Evolutionary conservation across 2,113 vertebrate species (phyloP).

Genomic region (Paedocypris sp.): DNA sequence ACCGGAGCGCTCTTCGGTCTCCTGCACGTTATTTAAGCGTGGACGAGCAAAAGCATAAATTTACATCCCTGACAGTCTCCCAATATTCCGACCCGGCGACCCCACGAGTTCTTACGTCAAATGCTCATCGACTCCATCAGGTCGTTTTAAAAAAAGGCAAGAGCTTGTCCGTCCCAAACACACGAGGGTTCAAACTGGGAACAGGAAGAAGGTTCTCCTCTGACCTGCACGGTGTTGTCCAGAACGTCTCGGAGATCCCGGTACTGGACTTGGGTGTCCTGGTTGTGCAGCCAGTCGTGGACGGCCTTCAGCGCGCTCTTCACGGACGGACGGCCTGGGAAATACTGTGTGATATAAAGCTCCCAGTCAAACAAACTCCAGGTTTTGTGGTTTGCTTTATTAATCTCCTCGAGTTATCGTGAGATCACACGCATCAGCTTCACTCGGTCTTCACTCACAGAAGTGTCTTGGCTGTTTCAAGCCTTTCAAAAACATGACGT

Average conservation of each 20-base stretch:
- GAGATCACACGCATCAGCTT: too few relatives aligned
- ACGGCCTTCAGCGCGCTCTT: constrained; percentile 63
- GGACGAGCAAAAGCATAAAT: too few relatives aligned
- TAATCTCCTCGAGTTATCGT: too few relatives aligned
- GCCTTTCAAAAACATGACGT: too few relatives aligned
- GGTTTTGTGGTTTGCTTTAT: too few relatives aligned
- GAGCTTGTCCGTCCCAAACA: neutral
- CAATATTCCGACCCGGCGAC: constrained; percentile 27
- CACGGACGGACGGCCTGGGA: constrained; percentile 71
- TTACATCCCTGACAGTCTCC: constrained; percentile 11
- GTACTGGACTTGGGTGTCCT: constrained; percentile 56
- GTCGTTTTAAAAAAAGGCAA: neutral
- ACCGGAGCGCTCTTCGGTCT: too few relatives aligned
- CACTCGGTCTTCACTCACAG: too few relatives aligned
- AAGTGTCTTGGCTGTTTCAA: too few relatives aligned
- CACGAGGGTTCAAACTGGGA: neutral
- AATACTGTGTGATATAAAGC: constrained; percentile 59
- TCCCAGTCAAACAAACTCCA: constrained; percentile 5
- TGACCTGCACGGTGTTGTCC: constrained; percentile 67
- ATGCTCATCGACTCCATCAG: neutral
- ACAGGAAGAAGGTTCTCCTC: constrained; percentile 15
- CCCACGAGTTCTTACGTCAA: neutral
- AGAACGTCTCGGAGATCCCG: constrained; percentile 52
- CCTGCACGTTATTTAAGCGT: too few relatives aligned
- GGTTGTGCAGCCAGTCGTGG: constrained; percentile 60